phyloP scores from a whole-genome alignment of 2,888 invertebrate species.

The Xestia rhomboidea region DNA sequence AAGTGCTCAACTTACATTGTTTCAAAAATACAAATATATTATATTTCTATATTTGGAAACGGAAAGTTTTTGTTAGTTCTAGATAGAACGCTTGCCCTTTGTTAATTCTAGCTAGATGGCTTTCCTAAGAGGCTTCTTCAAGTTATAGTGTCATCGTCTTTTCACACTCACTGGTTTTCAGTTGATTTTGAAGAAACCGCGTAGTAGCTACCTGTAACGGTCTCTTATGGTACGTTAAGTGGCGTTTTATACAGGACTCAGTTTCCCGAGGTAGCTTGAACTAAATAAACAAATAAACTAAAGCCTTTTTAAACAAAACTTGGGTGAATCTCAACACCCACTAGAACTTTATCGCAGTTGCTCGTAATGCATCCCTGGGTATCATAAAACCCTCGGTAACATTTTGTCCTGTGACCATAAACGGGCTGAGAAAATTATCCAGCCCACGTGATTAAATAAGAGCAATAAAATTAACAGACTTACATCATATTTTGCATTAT shows the following conservation, averaged over 20 bases:
- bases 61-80: slow-evolving; percentile 6
- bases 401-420: slow-evolving; percentile 21
- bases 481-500: slow-evolving; percentile 11
- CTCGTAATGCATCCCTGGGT: not conserved
- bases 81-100: not conserved
- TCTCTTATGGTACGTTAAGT: not conserved
- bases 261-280: not conserved
- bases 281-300: too few species aligned
- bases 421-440: slow-evolving; percentile 23
- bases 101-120: not conserved
- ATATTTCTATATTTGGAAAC: not conserved
- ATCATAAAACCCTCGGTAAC: slow-evolving; percentile 17
- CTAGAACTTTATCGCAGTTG: slow-evolving; percentile 9
- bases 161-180: not conserved
- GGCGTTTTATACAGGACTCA: not conserved
- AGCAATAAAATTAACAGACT: slow-evolving; percentile 17
- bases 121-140: not conserved
- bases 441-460: slow-evolving; percentile 13
- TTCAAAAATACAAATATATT: not conserved
- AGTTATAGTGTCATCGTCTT: not conserved
- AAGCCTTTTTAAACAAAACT: not conserved
- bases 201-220: not conserved
- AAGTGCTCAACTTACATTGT: not conserved
- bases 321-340: slow-evolving; percentile 8
- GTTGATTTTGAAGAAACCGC: not conserved